A percentile compares a stretch with the other conserved stretches of the same genome.
Conservation (phyloP, 2,888 invertebrate genomes). For the Meandrusa payeni region DNA sequence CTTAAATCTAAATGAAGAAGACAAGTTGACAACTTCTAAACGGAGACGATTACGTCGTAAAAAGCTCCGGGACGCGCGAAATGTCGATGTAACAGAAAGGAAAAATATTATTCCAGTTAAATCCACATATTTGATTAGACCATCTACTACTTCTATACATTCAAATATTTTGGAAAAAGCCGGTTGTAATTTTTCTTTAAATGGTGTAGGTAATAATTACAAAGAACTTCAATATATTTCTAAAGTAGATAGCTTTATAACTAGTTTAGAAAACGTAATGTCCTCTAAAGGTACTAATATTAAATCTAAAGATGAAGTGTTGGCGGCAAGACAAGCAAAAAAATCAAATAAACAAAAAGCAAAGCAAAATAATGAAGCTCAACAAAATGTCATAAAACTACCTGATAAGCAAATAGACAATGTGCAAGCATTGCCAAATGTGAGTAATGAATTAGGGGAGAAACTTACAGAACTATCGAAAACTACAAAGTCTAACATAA, state of each 20-base stretch:
- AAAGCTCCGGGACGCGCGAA: conserved; percentile 39
- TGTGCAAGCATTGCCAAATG: conserved; percentile 5
- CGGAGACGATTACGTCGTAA: conserved; percentile 53
- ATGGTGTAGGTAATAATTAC: conserved; percentile 13
- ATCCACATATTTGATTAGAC: neutral
- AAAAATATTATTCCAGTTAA: too few species aligned
- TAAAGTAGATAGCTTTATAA: conserved; percentile 13
- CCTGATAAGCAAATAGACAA: conserved; percentile 13
- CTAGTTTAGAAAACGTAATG: conserved; percentile 36
- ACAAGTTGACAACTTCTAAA: conserved; percentile 35
- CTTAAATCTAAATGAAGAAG: conserved; percentile 16
- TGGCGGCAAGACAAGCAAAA: conserved; percentile 68
- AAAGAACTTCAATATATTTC: conserved; percentile 12
- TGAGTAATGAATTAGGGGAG: conserved; percentile 7
- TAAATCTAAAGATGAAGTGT: conserved; percentile 54
- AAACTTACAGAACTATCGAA: conserved; percentile 10
- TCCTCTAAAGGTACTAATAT: conserved; percentile 44
- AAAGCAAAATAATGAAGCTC: conserved; percentile 42
- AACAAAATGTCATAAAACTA: neutral
- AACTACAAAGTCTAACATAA: conserved; percentile 10
- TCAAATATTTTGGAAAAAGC: conserved; percentile 4
- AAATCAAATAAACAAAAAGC: conserved; percentile 59
- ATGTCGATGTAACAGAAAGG: conserved; percentile 17
- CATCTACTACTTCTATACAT: neutral
- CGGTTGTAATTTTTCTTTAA: conserved; percentile 4